These are phyloP conservation scores for Bubo blakistoni DNA, from an alignment of 2,113 vertebrate genomes.

Conservation along the genomic window DNA sequence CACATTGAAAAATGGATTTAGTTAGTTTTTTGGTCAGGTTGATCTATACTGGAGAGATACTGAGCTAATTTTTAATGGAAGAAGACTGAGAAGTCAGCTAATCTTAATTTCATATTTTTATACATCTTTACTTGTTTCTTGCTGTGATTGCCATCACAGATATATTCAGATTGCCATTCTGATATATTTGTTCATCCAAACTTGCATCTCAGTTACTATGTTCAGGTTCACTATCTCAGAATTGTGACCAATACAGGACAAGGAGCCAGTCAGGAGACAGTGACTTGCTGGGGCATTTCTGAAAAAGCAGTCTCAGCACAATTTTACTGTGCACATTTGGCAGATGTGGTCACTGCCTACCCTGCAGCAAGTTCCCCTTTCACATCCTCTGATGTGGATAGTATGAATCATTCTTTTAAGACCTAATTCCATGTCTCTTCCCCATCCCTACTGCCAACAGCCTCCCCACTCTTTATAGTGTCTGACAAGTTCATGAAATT, in stretches of 20 bases:
- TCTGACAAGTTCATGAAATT: background rate
- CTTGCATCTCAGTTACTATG: background rate
- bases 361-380: background rate
- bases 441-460: background rate
- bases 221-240: background rate
- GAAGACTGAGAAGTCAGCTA: background rate
- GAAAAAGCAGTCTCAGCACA: background rate
- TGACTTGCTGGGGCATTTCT: background rate
- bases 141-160: background rate
- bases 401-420: background rate
- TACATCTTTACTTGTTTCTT: background rate
- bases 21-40: background rate
- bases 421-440: background rate
- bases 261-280: background rate
- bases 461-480: background rate
- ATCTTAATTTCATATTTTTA: background rate
- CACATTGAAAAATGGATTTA: background rate
- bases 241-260: background rate
- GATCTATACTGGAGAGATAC: background rate
- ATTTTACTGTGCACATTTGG: background rate
- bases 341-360: background rate
- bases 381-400: background rate
- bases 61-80: background rate
- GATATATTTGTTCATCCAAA: background rate
- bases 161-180: background rate